Percentiles rank a stretch among this genome's conserved stretches.
Evolutionary conservation across 2,797 vertebrate genomes (phyloP).

Genomic region (Alca torda): DNA sequence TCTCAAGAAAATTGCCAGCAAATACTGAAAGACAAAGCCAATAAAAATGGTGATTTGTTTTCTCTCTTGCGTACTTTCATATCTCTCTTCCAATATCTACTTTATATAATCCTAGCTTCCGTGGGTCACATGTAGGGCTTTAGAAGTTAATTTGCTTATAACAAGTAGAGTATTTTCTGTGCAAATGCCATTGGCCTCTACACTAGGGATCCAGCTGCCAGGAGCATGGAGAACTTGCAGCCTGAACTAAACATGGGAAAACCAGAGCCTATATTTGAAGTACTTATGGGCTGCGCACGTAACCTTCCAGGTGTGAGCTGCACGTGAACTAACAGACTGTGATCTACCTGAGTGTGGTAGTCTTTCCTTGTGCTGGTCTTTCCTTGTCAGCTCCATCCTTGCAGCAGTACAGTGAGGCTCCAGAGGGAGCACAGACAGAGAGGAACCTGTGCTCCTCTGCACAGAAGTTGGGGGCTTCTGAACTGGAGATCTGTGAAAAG

Average conservation of each 20-base stretch:
- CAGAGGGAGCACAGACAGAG: not conserved
- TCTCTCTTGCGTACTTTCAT: not conserved
- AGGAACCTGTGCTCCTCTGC: not conserved
- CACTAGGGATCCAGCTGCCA: not conserved
- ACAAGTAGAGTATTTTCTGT: not conserved
- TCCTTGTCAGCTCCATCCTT: not conserved
- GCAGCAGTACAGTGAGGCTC: not conserved
- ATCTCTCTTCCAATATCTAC: not conserved
- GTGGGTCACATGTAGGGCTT: not conserved
- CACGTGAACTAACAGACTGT: not conserved
- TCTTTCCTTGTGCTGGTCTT: not conserved
- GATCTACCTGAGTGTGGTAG: not conserved
- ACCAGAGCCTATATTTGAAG: not conserved
- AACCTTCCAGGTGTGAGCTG: not conserved
- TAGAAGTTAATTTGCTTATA: not conserved
- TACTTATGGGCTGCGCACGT: accelerated
- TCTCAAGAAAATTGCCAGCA: not conserved
- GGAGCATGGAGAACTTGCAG: not conserved
- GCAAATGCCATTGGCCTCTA: not conserved
- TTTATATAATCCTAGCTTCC: not conserved
- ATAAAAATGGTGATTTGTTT: not conserved
- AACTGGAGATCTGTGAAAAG: not conserved
- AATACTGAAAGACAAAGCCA: not conserved
- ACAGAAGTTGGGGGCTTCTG: not conserved
- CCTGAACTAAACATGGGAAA: not conserved